These are phyloP conservation scores for Teleogryllus occipitalis DNA, from an alignment of 1,140 invertebrate genomes.

Conservation along the genomic window DNA sequence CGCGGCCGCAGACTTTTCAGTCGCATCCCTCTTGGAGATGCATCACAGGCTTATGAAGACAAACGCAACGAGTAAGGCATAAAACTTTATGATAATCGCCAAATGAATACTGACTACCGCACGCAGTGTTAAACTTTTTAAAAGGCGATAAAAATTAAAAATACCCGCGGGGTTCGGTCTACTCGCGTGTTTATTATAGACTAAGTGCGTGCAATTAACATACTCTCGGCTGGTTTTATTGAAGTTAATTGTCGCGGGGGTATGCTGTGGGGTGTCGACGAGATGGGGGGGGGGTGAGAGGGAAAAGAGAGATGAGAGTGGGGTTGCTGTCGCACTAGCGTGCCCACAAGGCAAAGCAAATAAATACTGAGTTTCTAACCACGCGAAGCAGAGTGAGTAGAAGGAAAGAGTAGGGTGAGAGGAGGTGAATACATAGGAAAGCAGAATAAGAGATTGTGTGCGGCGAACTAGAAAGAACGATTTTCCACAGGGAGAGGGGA, in stretches of 20 bases:
- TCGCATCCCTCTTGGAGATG: background rate
- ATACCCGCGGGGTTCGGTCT: background rate
- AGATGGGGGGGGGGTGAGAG: background rate
- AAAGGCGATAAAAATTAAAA: slow-evolving; percentile 2
- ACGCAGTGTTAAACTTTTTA: background rate
- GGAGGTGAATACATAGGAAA: too few species aligned
- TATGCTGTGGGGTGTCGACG: background rate
- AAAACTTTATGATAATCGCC: slow-evolving; percentile 1
- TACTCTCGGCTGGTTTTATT: background rate
- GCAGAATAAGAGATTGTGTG: too few species aligned
- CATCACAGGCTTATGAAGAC: background rate
- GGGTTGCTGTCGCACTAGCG: too few species aligned
- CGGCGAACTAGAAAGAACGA: too few species aligned
- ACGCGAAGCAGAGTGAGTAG: too few species aligned
- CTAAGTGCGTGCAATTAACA: background rate
- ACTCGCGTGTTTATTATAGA: background rate
- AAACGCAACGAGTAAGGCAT: background rate
- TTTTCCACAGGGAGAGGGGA: too few species aligned
- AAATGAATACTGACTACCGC: background rate
- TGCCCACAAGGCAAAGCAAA: too few species aligned
- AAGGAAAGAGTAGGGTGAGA: too few species aligned
- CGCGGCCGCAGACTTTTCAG: background rate
- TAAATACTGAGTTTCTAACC: too few species aligned
- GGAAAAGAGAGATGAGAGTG: too few species aligned
- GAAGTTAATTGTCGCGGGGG: background rate